These are phyloP conservation scores for Patella depressa DNA, from an alignment of 2,888 invertebrate species.

Conservation along the genomic window DNA sequence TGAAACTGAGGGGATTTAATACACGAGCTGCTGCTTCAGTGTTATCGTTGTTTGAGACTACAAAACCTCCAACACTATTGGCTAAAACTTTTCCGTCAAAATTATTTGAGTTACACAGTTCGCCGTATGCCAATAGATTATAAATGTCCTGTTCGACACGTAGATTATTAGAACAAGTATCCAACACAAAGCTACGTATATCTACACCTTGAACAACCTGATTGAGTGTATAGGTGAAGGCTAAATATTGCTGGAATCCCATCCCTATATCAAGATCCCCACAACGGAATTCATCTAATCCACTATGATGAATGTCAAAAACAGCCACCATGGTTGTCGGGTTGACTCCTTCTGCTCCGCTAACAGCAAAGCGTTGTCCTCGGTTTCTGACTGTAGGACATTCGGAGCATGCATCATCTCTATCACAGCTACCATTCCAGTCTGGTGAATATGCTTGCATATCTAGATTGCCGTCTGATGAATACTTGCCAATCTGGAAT, in stretches of 20 bases:
- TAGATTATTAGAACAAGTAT: conserved; percentile 60
- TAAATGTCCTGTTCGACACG: conserved; percentile 63
- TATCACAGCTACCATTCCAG: conserved; percentile 61
- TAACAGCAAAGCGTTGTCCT: conserved; percentile 30
- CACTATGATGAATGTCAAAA: conserved; percentile 56
- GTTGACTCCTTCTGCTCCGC: conserved; percentile 43
- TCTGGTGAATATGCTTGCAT: conserved; percentile 34
- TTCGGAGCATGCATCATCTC: conserved; percentile 58
- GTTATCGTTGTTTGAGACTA: conserved; percentile 56
- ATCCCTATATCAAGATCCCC: conserved; percentile 49
- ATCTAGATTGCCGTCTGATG: conserved; percentile 33
- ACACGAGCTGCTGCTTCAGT: conserved; percentile 69
- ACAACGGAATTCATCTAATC: conserved; percentile 52
- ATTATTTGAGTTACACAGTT: conserved; percentile 59
- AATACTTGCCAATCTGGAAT: conserved; percentile 54
- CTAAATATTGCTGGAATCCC: conserved; percentile 64
- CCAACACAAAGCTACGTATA: conserved; percentile 55
- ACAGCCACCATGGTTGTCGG: conserved; percentile 49
- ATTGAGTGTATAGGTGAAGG: conserved; percentile 66
- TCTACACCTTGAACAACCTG: conserved; percentile 14
- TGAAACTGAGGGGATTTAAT: conserved; percentile 74
- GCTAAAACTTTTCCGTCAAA: conserved; percentile 1
- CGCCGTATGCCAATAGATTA: conserved; percentile 61
- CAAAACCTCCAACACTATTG: conserved; percentile 52
- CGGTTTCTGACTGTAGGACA: conserved; percentile 59